Conservation (phyloP, 2,113 vertebrate species). For the Gasterosteus nipponicus region DNA sequence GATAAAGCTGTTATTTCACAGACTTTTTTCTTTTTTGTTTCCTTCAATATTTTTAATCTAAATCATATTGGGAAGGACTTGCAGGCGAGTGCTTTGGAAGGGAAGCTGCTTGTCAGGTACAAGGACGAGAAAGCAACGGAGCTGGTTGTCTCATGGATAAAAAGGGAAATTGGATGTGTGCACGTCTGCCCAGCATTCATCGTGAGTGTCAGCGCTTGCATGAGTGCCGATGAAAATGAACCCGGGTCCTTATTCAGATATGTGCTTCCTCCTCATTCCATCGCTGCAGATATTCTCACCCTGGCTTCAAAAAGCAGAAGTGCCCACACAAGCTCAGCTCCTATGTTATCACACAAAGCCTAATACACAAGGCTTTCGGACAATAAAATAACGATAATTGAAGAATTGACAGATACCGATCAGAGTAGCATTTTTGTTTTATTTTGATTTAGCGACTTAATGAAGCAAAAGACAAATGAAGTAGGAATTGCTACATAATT, state of each 20-base stretch:
- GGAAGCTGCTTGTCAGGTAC: constrained; percentile 48
- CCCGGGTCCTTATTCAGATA: constrained; percentile 24
- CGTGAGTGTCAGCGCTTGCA: constrained; percentile 11
- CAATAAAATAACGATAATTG: constrained; percentile 30
- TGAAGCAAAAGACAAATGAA: constrained; percentile 15
- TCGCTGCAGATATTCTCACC: constrained; percentile 44
- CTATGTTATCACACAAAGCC: constrained; percentile 34
- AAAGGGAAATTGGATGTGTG: constrained; percentile 23
- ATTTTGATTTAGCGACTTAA: constrained; percentile 10
- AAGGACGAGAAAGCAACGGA: constrained; percentile 7
- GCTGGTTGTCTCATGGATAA: constrained; percentile 17
- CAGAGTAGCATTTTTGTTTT: constrained; percentile 14
- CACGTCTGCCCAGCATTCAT: background rate
- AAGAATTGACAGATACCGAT: constrained; percentile 20
- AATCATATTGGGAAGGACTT: constrained; percentile 32
- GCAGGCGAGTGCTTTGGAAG: constrained; percentile 32
- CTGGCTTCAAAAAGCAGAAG: constrained; percentile 27
- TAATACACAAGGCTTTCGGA: constrained; percentile 32
- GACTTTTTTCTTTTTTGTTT: constrained; percentile 35
- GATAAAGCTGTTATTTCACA: constrained; percentile 46
- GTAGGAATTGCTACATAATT: background rate
- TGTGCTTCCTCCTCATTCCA: constrained; percentile 26
- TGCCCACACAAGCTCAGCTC: constrained; percentile 29
- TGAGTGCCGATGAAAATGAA: constrained; percentile 27
- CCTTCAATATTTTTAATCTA: constrained; percentile 57